A percentile compares a stretch with the other conserved stretches of the same genome.
Evolutionary conservation across 2,888 invertebrate genomes (phyloP).

Genomic region (Liposcelis brunnea): DNA sequence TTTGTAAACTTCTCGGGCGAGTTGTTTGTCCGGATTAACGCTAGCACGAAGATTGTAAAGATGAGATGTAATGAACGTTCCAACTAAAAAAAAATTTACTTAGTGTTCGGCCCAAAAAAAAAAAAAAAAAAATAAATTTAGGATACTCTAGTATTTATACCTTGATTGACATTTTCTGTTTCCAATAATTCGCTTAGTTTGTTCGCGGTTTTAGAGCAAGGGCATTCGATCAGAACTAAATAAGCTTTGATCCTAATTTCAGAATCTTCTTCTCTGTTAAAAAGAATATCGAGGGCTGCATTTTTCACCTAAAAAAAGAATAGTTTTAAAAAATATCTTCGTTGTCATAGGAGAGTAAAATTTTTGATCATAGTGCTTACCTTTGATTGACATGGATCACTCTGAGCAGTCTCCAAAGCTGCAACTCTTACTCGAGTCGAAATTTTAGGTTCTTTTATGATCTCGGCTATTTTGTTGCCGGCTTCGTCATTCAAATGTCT

Average conservation of each 20-base stretch:
- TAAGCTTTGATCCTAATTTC: conserved; percentile 81
- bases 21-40: conserved; percentile 52
- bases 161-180: conserved; percentile 58
- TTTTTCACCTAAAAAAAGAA: conserved; percentile 23
- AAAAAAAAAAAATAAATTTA: neutral
- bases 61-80: conserved; percentile 72
- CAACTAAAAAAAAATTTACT: conserved; percentile 34
- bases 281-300: conserved; percentile 42
- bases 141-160: conserved; percentile 20
- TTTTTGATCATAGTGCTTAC: too few species aligned
- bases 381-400: conserved; percentile 44
- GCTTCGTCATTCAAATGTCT: conserved; percentile 44
- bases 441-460: conserved; percentile 40
- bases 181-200: conserved; percentile 56
- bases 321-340: too few species aligned
- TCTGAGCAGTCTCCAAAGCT: conserved; percentile 59
- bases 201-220: conserved; percentile 48
- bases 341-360: too few species aligned
- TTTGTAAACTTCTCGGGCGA: conserved; percentile 35
- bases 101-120: too few species aligned
- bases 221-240: conserved; percentile 55
- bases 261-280: conserved; percentile 59
- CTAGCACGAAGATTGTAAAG: conserved; percentile 61
- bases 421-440: conserved; percentile 55
- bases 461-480: conserved; percentile 38